phyloP scores from a whole-genome alignment of 2,888 invertebrate genomes.

The Lomographa bimaculata region DNA sequence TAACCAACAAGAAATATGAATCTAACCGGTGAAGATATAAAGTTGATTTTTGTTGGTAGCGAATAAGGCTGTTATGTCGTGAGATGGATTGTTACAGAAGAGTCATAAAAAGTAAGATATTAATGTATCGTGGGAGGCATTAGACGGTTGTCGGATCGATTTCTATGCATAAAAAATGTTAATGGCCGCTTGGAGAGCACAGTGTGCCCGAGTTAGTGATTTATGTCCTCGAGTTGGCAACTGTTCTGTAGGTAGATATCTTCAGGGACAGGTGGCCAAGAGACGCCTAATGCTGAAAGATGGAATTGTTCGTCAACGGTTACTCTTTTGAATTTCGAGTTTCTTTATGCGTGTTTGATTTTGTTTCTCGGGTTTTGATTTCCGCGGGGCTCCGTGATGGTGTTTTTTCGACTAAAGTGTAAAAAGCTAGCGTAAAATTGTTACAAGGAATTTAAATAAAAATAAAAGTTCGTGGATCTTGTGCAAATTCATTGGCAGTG shows the following conservation, averaged over 20 bases:
- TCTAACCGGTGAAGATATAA: slow-evolving; percentile 9
- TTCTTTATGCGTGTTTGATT: slow-evolving; percentile 22
- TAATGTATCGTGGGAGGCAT: slow-evolving; percentile 84
- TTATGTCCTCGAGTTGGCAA: slow-evolving; percentile 60
- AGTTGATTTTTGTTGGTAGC: slow-evolving; percentile 10
- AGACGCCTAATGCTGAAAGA: slow-evolving; percentile 14
- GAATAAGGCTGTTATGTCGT: slow-evolving; percentile 44
- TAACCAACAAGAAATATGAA: slow-evolving; percentile 16
- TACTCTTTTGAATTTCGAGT: slow-evolving; percentile 8
- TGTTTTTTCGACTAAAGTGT: too few species aligned
- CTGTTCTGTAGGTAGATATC: slow-evolving; percentile 52
- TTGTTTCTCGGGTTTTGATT: slow-evolving; percentile 5
- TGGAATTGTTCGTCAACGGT: slow-evolving; percentile 15
- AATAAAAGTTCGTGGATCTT: too few species aligned
- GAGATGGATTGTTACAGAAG: slow-evolving; percentile 77
- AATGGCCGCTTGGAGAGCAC: slow-evolving; percentile 75
- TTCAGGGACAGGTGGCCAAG: slow-evolving; percentile 44
- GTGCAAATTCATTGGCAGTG: too few species aligned
- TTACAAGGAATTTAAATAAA: too few species aligned
- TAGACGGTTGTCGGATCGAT: slow-evolving; percentile 79
- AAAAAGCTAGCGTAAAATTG: too few species aligned
- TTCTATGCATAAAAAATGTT: slow-evolving; percentile 83
- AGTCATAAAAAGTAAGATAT: slow-evolving; percentile 84
- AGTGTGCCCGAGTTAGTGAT: slow-evolving; percentile 68
- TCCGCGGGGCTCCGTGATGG: neutral